phyloP scores from a whole-genome alignment of 2,797 vertebrate genomes.

The Oreonectes daqikongensis region DNA sequence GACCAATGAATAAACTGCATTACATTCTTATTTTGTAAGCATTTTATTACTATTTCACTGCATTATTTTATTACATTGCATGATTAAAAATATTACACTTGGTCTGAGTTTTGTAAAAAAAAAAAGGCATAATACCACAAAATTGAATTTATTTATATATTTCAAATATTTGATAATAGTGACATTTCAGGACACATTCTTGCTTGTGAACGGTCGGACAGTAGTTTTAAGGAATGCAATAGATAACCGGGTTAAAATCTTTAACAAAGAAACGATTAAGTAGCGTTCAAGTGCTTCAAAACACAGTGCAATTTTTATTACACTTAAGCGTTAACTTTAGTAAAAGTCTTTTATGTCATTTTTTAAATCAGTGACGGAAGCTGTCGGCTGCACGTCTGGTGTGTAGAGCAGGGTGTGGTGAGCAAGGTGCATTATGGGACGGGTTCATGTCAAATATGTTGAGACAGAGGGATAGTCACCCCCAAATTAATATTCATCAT shows the following conservation, averaged over 20 bases:
- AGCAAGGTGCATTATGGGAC: not conserved
- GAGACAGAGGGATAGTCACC: too few relatives aligned
- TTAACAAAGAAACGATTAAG: slow-evolving; percentile 21
- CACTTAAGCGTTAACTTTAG: not conserved
- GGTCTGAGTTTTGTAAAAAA: not conserved
- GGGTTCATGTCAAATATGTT: not conserved
- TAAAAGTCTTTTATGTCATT: too few relatives aligned
- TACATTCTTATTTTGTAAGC: not conserved
- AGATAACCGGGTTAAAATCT: slow-evolving; percentile 13
- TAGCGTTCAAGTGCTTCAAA: not conserved
- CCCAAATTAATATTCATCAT: too few relatives aligned
- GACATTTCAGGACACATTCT: slow-evolving; percentile 1
- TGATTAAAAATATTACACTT: not conserved
- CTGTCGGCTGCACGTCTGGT: not conserved
- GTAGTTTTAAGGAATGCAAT: not conserved
- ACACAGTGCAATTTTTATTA: slow-evolving; percentile 5
- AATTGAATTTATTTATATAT: too few relatives aligned
- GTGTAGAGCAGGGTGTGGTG: not conserved
- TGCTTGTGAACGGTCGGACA: not conserved
- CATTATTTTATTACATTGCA: not conserved
- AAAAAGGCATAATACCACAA: not conserved
- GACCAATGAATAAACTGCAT: not conserved
- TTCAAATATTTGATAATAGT: not conserved
- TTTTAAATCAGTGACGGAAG: not conserved
- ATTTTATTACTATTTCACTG: not conserved